phyloP scores from a whole-genome alignment of 2,113 vertebrate genomes.

The Lota lota region DNA sequence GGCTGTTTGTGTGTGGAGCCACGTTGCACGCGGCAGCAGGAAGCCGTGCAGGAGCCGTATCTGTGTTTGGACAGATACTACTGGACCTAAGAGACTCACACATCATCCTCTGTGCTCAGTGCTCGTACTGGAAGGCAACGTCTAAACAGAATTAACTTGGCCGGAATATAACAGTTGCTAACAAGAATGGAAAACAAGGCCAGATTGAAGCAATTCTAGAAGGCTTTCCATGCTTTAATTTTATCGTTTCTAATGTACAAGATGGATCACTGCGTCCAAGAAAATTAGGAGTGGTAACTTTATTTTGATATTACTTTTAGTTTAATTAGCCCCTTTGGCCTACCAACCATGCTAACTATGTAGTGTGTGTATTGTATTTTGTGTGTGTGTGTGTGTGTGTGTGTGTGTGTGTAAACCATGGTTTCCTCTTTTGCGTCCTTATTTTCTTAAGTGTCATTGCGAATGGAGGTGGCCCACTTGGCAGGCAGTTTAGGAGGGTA shows the following conservation, averaged over 20 bases:
- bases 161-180: no score
- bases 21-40: slow-evolving; percentile 54
- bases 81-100: slow-evolving; percentile 39
- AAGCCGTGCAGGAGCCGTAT: slow-evolving; percentile 63
- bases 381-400: no score
- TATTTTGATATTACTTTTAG: not conserved
- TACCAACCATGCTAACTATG: no score
- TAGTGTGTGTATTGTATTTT: no score
- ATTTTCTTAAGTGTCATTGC: no score
- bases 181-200: not conserved
- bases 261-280: not conserved
- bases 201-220: no score
- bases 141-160: not conserved
- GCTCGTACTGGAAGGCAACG: slow-evolving; percentile 6
- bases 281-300: not conserved
- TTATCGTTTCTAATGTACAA: no score
- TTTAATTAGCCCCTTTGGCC: not conserved
- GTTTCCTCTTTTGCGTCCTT: no score
- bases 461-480: slow-evolving; percentile 48
- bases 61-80: slow-evolving; percentile 74
- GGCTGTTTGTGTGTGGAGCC: slow-evolving; percentile 68
- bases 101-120: slow-evolving; percentile 16
- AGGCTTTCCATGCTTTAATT: no score
- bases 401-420: no score
- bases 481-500: slow-evolving; percentile 34